A percentile compares a stretch with the other conserved stretches of the same genome.
Conservation (phyloP, 2,113 vertebrate genomes). For the Vanacampus margaritifer region DNA sequence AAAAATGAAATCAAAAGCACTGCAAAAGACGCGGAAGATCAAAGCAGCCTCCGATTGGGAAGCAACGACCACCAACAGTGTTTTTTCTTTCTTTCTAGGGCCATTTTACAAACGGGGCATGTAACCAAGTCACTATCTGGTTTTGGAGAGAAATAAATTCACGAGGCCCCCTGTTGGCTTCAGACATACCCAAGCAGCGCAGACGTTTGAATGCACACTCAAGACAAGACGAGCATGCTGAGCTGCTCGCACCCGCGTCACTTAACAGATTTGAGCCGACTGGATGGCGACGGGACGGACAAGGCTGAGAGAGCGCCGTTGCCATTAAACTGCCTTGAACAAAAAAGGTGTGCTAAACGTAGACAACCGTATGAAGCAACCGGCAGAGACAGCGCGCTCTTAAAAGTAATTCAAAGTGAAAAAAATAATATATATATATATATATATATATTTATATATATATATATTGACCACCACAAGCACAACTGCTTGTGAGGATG, state of each 20-base stretch:
- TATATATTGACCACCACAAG: too few relatives aligned
- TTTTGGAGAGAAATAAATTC: not conserved
- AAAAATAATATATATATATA: too few relatives aligned
- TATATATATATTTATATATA: too few relatives aligned
- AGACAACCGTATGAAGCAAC: not conserved
- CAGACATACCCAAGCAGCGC: not conserved
- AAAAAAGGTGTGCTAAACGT: not conserved
- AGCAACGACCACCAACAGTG: not conserved
- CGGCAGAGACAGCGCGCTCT: not conserved
- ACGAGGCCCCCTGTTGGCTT: too few relatives aligned
- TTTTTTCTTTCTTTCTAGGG: not conserved
- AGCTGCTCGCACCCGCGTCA: not conserved
- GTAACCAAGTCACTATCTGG: not conserved
- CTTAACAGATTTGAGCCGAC: not conserved
- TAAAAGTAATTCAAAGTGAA: not conserved
- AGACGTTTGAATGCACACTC: not conserved
- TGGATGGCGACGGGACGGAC: not conserved
- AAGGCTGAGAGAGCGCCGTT: not conserved
- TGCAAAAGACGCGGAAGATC: not conserved
- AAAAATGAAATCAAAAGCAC: not conserved
- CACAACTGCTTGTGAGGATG: not conserved
- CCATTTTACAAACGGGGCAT: not conserved
- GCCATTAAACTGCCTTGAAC: not conserved
- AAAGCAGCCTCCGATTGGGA: not conserved
- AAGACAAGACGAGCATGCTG: not conserved